Percentiles rank a stretch among this genome's conserved stretches.
These are phyloP conservation scores for Scaptomyza montana DNA, from an alignment of 1,140 invertebrate species.

Conservation along the genomic window DNA sequence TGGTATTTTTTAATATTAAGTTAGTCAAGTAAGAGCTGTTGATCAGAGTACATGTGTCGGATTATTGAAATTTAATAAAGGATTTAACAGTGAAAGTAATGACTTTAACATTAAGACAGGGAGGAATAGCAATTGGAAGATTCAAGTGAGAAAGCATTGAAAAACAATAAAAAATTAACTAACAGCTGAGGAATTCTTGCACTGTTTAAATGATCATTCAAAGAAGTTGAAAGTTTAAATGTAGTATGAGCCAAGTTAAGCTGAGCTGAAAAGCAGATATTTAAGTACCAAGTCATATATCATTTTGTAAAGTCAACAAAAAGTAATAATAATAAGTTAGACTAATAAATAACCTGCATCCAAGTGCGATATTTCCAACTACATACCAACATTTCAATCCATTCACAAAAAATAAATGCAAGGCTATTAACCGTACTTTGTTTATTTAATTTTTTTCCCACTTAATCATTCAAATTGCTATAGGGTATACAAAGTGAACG, in stretches of 20 bases:
- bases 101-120: too few relatives aligned
- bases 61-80: too few relatives aligned
- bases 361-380: neutral
- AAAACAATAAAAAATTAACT: slow-evolving; percentile 62
- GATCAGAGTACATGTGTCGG: too few relatives aligned
- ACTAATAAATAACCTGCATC: neutral
- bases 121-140: neutral
- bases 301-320: neutral
- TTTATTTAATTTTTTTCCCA: too few relatives aligned
- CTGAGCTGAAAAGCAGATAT: neutral
- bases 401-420: too few relatives aligned
- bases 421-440: too few relatives aligned
- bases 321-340: neutral
- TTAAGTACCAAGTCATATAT: slow-evolving; percentile 1
- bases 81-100: too few relatives aligned
- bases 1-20: too few relatives aligned
- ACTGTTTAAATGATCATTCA: slow-evolving; percentile 5
- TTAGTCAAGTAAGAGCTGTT: too few relatives aligned
- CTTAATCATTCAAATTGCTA: too few relatives aligned
- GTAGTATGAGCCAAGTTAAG: neutral
- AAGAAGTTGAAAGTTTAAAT: neutral
- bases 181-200: slow-evolving; percentile 13
- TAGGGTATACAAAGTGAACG: too few relatives aligned
- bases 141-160: neutral
- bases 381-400: too few relatives aligned